Evolutionary conservation across 2,888 invertebrate species (phyloP).

Genomic region (Osmoderma eremita): DNA sequence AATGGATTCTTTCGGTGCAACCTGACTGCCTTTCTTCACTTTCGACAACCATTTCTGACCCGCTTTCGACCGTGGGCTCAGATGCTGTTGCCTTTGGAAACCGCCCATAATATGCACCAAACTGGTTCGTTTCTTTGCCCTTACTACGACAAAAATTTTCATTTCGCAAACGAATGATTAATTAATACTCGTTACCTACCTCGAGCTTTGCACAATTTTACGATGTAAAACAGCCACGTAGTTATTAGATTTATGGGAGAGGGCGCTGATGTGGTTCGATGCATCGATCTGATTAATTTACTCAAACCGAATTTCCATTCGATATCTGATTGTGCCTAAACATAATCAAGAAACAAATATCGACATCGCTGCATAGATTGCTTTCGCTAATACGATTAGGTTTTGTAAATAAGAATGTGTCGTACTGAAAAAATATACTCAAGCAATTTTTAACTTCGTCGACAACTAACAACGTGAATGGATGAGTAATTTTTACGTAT

Average conservation of each 20-base stretch:
- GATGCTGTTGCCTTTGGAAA: conserved; percentile 72
- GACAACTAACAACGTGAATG: no score
- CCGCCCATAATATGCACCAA: conserved; percentile 85
- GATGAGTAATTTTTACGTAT: no score
- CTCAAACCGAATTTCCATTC: conserved; percentile 99
- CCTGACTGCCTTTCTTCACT: conserved; percentile 82
- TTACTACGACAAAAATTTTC: conserved; percentile 53
- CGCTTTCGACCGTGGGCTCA: conserved; percentile 86
- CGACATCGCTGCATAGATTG: conserved; percentile 6
- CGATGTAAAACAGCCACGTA: conserved; percentile 89
- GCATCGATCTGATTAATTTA: conserved; percentile 98
- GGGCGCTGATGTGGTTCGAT: conserved; percentile 95
- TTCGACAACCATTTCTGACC: conserved; percentile 90
- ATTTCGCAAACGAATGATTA: not conserved
- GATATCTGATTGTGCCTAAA: conserved; percentile 97
- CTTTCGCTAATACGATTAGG: no score
- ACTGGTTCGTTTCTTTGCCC: conserved; percentile 76
- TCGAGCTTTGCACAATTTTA: conserved; percentile 76
- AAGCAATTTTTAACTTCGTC: conserved; percentile 10
- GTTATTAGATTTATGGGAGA: conserved; percentile 97
- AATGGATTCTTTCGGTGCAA: conserved; percentile 82
- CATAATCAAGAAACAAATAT: conserved; percentile 39
- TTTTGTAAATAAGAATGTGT: no score
- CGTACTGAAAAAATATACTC: not conserved
- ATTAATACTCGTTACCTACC: conserved; percentile 53